Percentiles rank a stretch among this genome's conserved stretches.
Conservation (phyloP, 2,113 vertebrate genomes). For the Notarius quadriscutis region DNA sequence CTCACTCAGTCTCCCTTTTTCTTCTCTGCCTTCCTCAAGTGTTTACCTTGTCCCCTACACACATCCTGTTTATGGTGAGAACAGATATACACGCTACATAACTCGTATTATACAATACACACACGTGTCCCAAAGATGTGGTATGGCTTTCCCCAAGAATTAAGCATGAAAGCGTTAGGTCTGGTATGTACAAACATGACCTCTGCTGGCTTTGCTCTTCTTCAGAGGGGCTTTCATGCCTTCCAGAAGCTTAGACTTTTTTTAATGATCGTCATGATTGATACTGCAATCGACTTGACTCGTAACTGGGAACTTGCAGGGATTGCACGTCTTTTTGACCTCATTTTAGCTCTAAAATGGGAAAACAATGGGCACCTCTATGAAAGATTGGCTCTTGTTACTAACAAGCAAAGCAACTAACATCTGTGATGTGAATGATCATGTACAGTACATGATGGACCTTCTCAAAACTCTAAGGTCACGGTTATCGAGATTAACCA, state of each 20-base stretch:
- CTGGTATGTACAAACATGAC: slow-evolving; percentile 4
- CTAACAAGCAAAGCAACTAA: neutral
- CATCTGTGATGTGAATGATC: neutral
- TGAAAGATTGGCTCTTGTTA: neutral
- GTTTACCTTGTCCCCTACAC: slow-evolving; percentile 36
- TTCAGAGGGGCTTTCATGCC: neutral
- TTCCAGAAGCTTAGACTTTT: neutral
- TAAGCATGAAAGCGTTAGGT: neutral
- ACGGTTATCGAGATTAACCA: neutral
- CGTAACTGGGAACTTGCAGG: neutral
- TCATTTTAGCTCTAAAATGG: neutral
- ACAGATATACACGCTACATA: slow-evolving; percentile 25
- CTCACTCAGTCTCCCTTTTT: neutral
- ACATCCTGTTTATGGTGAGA: slow-evolving; percentile 28
- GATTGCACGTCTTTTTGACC: neutral
- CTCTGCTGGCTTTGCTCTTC: neutral
- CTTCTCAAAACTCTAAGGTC: neutral
- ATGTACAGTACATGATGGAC: neutral
- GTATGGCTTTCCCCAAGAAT: neutral
- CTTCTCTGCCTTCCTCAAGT: slow-evolving; percentile 9
- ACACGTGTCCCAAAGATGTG: slow-evolving; percentile 35
- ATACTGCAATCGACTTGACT: neutral
- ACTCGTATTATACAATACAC: neutral
- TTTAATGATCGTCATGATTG: neutral
- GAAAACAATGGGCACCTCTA: neutral